A percentile compares a stretch with the other conserved stretches of the same genome.
Conservation (phyloP, 2,888 invertebrate genomes). For the Orthosia gracilis region DNA sequence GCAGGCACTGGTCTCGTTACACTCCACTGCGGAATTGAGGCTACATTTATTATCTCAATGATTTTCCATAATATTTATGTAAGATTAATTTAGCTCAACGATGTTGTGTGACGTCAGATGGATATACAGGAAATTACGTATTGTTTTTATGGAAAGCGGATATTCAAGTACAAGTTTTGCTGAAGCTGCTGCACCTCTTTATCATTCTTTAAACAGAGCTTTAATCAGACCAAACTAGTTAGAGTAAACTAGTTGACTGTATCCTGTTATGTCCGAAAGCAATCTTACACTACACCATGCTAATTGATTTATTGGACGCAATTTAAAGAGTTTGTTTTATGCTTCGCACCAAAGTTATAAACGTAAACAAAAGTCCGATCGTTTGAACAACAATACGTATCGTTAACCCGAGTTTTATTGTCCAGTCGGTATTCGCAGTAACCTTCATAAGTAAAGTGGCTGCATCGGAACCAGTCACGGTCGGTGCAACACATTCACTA, state of each 20-base stretch:
- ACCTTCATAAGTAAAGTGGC: conserved; percentile 60
- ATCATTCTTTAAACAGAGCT: conserved; percentile 12
- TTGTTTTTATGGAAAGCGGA: conserved; percentile 61
- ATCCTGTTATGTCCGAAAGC: conserved; percentile 29
- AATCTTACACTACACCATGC: background rate
- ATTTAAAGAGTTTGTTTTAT: background rate
- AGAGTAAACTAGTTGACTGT: background rate
- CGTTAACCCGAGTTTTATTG: conserved; percentile 35
- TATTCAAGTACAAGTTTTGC: conserved; percentile 45
- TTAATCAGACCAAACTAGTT: conserved; percentile 4
- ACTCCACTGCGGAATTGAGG: conserved; percentile 73
- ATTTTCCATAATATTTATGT: conserved; percentile 62
- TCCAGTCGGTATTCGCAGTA: conserved; percentile 47
- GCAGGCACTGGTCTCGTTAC: conserved; percentile 72
- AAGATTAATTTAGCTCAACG: conserved; percentile 54
- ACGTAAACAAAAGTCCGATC: conserved; percentile 2
- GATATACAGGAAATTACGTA: conserved; percentile 60
- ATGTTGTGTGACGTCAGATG: conserved; percentile 41
- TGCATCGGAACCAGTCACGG: conserved; percentile 60
- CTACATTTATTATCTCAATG: conserved; percentile 71
- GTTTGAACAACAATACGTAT: conserved; percentile 33
- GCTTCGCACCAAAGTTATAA: conserved; percentile 7
- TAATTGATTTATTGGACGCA: background rate
- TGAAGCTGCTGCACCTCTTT: conserved; percentile 30
- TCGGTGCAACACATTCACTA: conserved; percentile 48